Base-by-base conservation (phyloP, 2,113 vertebrate species). In the Labeo catla region DNA sequence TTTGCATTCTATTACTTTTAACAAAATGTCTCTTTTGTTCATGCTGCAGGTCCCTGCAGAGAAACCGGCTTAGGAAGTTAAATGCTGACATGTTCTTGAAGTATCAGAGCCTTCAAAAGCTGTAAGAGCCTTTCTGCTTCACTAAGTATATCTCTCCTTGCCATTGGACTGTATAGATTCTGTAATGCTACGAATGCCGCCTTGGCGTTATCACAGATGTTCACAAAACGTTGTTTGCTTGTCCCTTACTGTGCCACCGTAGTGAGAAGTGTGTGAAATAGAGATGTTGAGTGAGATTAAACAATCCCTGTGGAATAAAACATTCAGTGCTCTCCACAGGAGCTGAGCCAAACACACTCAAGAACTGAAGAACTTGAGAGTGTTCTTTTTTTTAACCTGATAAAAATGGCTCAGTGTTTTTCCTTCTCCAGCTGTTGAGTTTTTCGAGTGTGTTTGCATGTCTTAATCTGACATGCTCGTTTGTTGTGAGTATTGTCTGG, bases 21-120 rank as follows among this genome's bases (percentile, higher is more conserved):
- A 76, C 9, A 15, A 63, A 19, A 52, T 23, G 36, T 80, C 76
- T 79, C 28, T 49, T 50, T 81, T 63, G 70, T 19, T 72, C 47
- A 78, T 66, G 21, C 66, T 89, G 57, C 92, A 99, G 98, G 97
- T 99, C 97, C 59, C 94, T 99, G 45, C 95, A 96, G 89, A 89
- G 89, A 91, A 99, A 99, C 91, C 91, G 91, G 47, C 91, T 99
- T 65, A 94, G 92, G 85, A 96, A 94, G 73, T 96, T 99, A 91
- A 94, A 92, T 84, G 92, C 95, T 86, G 93, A 97, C 81, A 90
- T 91, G 85, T 99, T 99, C 92, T 93, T 91, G 66, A 96, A 92
- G 86, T 98, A 97, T 88, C 95, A 92, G 79, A 95, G 94, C 43
- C 96, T 99, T 81, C 95, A 95, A 89, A 96, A 96, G 80, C 92